Evolutionary conservation across 2,113 vertebrate genomes (phyloP).

Genomic region (Psophia crepitans): DNA sequence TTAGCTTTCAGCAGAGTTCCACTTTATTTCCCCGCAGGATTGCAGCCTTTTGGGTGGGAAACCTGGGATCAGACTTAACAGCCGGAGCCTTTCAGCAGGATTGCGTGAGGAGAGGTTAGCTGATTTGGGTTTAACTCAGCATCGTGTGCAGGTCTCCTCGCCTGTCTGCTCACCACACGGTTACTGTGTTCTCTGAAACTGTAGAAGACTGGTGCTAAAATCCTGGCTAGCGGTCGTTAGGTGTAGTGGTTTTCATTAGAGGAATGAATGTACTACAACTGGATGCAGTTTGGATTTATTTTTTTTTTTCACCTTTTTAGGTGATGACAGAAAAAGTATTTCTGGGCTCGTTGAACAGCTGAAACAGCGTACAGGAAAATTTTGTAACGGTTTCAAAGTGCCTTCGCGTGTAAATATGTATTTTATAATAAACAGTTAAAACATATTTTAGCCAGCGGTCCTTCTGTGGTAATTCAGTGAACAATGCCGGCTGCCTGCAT

Average conservation of each 20-base stretch:
- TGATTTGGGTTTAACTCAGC: not conserved
- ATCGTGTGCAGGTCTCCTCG: not conserved
- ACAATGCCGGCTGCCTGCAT: not conserved
- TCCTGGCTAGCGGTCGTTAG: not conserved
- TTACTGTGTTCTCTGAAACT: not conserved
- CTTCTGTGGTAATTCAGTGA: not conserved
- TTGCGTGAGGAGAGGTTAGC: not conserved
- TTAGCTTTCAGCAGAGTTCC: not conserved
- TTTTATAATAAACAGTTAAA: slow-evolving; percentile 48
- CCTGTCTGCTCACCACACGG: fast-evolving
- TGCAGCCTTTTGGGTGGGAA: not conserved
- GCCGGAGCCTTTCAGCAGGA: not conserved
- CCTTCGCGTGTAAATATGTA: slow-evolving; percentile 9
- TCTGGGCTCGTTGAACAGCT: not conserved
- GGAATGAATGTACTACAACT: not conserved
- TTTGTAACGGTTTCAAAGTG: slow-evolving; percentile 19
- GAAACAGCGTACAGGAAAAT: not conserved
- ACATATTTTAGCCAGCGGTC: not conserved
- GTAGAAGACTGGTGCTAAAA: not conserved
- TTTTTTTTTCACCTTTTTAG: not conserved
- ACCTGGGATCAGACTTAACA: not conserved
- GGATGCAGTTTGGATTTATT: not conserved
- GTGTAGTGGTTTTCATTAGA: not conserved
- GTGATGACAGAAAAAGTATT: not conserved
- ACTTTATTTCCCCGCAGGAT: no score